Conservation (phyloP, 2,888 invertebrate species). For the Leucoma salicis region DNA sequence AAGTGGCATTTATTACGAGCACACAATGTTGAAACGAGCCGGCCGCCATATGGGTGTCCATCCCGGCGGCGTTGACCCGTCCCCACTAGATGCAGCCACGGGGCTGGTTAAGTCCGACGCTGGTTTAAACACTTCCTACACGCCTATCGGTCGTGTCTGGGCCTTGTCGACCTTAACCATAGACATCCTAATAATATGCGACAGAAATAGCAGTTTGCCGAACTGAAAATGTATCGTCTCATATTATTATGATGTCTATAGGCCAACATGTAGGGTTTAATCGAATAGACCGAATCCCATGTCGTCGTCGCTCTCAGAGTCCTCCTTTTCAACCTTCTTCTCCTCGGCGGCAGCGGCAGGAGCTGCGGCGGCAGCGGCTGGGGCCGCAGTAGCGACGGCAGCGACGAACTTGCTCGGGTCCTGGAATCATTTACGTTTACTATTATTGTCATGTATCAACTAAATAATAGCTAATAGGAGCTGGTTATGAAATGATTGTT, state of each 20-base stretch:
- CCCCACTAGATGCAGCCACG: slow-evolving; percentile 39
- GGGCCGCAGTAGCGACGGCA: slow-evolving; percentile 79
- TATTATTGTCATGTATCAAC: no score
- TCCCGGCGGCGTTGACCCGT: slow-evolving; percentile 65
- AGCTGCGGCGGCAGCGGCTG: slow-evolving; percentile 86
- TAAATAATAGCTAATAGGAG: no score
- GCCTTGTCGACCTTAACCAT: slow-evolving; percentile 16
- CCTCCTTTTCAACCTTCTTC: slow-evolving; percentile 92
- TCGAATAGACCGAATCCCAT: slow-evolving; percentile 99
- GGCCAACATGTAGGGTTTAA: slow-evolving; percentile 73
- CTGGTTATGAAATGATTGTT: no score
- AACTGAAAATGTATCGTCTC: no score
- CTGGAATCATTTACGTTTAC: no score
- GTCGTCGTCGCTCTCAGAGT: slow-evolving; percentile 93
- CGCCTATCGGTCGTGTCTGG: slow-evolving; percentile 32
- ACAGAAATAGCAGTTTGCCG: no score
- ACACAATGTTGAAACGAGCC: slow-evolving; percentile 35
- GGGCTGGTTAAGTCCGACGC: slow-evolving; percentile 18
- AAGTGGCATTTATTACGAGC: slow-evolving; percentile 60
- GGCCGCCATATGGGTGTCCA: slow-evolving; percentile 74
- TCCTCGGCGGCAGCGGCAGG: slow-evolving; percentile 85
- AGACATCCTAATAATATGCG: no score
- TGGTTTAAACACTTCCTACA: slow-evolving; percentile 26
- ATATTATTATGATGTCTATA: no score
- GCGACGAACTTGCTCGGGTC: slow-evolving; percentile 98